Conservation (phyloP, 2,797 vertebrate genomes). For the Sebastes taczanowskii region DNA sequence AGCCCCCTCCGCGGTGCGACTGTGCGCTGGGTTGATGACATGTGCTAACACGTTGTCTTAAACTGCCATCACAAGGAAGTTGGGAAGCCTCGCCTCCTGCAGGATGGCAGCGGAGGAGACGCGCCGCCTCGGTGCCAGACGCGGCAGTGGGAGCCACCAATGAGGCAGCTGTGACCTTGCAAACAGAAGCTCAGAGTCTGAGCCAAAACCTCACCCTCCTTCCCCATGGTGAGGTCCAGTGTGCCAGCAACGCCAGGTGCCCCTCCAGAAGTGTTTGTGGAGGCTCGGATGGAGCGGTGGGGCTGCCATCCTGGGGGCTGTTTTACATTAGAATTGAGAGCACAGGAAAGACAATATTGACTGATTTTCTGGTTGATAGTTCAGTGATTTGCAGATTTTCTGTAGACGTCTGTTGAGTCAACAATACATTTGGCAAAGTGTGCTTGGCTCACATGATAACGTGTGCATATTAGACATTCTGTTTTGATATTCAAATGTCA, state of each 20-base stretch:
- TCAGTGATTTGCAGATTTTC: conserved; percentile 51
- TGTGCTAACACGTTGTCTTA: conserved; percentile 64
- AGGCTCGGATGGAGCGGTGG: conserved; percentile 48
- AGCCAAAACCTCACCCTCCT: conserved; percentile 71
- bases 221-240: conserved; percentile 59
- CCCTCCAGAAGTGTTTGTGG: conserved; percentile 73
- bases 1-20: conserved; percentile 35
- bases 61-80: conserved; percentile 66
- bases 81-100: conserved; percentile 65
- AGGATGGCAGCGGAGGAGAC: conserved; percentile 59
- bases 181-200: conserved; percentile 70
- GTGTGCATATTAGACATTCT: conserved; percentile 2
- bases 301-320: conserved; percentile 48
- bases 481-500: conserved; percentile 27
- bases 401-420: conserved; percentile 46
- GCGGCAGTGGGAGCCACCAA: conserved; percentile 64
- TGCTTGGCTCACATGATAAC: conserved; percentile 16
- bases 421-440: conserved; percentile 31
- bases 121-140: conserved; percentile 63
- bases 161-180: conserved; percentile 82
- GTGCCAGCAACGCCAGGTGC: conserved; percentile 80
- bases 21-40: conserved; percentile 58
- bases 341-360: conserved; percentile 59
- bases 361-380: conserved; percentile 51
- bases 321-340: conserved; percentile 68